Percentiles rank a stretch among this genome's conserved stretches.
Conservation (phyloP, 2,113 vertebrate genomes). For the Aptenodytes forsteri region DNA sequence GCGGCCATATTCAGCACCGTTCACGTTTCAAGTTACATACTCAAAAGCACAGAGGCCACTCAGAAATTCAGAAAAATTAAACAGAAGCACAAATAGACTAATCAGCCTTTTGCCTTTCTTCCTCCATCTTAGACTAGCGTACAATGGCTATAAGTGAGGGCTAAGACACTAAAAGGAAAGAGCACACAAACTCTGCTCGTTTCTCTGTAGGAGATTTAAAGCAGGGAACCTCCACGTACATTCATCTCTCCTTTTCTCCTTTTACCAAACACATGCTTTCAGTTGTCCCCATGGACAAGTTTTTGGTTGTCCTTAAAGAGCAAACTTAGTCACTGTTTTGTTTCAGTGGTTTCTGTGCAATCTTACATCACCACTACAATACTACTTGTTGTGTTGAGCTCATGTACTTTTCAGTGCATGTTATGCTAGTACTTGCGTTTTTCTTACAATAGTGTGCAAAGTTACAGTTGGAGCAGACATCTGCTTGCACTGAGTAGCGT, state of each 20-base stretch:
- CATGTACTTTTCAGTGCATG: background rate
- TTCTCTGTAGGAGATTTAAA: background rate
- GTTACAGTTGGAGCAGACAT: background rate
- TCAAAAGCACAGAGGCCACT: background rate
- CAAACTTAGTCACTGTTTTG: background rate
- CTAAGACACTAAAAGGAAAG: background rate
- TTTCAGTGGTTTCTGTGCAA: background rate
- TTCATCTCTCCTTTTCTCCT: background rate
- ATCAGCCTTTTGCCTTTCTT: background rate
- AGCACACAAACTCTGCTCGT: background rate
- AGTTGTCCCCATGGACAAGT: background rate
- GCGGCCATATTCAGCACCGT: background rate
- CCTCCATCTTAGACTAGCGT: background rate
- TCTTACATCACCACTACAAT: background rate
- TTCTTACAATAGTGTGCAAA: background rate
- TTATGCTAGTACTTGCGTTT: background rate
- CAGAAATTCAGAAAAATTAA: background rate
- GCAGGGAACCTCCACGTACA: accelerated
- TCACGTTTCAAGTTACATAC: background rate
- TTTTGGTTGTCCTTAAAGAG: background rate
- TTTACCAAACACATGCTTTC: background rate
- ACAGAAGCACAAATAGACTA: background rate
- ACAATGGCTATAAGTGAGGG: background rate
- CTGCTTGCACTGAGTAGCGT: background rate
- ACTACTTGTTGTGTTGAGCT: background rate